phyloP scores from a whole-genome alignment of 2,888 invertebrate genomes.

The Chydorus sphaericus region DNA sequence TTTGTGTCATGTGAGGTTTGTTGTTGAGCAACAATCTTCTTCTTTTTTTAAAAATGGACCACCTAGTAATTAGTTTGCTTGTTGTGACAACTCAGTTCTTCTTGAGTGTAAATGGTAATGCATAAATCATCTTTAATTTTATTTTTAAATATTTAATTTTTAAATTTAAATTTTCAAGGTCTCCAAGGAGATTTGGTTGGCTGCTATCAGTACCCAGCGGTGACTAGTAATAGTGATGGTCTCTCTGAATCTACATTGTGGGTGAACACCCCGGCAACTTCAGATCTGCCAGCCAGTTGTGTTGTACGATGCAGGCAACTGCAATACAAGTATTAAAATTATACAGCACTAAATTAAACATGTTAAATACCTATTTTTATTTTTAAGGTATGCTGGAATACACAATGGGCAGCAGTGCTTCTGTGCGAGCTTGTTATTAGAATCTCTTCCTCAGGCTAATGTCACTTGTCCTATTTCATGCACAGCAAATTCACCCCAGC shows the following conservation, averaged over 20 bases:
- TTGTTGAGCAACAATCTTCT: too few relatives aligned
- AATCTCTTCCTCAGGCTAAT: conserved; percentile 25
- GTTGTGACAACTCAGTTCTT: too few relatives aligned
- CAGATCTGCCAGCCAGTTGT: background rate
- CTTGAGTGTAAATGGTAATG: too few relatives aligned
- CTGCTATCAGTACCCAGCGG: background rate
- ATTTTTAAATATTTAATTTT: too few relatives aligned
- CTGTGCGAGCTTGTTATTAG: conserved; percentile 34
- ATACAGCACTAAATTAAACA: background rate
- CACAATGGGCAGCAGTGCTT: conserved; percentile 33
- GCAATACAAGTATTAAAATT: background rate
- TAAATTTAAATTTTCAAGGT: conserved; percentile 11
- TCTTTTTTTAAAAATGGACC: too few relatives aligned
- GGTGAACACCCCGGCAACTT: background rate
- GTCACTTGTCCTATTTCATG: conserved; percentile 31
- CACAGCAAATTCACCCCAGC: conserved; percentile 41
- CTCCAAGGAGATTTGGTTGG: conserved; percentile 11
- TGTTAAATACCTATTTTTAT: background rate
- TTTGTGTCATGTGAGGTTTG: too few relatives aligned
- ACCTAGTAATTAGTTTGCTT: too few relatives aligned
- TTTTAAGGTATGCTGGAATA: conserved; percentile 33
- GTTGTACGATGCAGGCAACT: background rate
- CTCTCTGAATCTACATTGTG: background rate
- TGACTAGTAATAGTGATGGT: background rate
- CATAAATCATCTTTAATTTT: too few relatives aligned